phyloP scores from a whole-genome alignment of 2,888 invertebrate genomes.

The Griposia aprilina region DNA sequence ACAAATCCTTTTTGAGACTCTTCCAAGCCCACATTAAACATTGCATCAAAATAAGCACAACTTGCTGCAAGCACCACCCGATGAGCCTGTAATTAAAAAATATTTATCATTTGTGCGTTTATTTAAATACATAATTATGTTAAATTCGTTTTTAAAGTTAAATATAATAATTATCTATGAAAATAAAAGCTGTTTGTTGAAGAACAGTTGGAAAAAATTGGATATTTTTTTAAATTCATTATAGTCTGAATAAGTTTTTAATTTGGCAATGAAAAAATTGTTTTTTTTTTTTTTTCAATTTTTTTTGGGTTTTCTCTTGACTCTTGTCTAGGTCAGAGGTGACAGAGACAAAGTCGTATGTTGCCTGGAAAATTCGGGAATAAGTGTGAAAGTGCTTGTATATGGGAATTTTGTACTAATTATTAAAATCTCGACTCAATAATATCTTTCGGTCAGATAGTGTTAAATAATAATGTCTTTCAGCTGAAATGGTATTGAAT shows the following conservation, averaged over 20 bases:
- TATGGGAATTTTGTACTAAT: not conserved
- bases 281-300: no score
- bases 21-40: slow-evolving; percentile 96
- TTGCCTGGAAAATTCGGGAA: not conserved
- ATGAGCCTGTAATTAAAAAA: slow-evolving; percentile 92
- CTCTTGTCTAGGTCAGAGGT: no score
- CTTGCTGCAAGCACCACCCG: slow-evolving; percentile 96
- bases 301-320: no score
- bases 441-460: not conserved
- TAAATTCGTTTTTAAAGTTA: not conserved
- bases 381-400: not conserved
- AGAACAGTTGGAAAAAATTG: not conserved
- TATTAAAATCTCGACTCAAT: not conserved
- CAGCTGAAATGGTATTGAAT: not conserved
- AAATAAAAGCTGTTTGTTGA: not conserved
- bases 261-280: no score
- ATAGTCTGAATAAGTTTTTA: not conserved
- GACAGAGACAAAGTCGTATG: no score
- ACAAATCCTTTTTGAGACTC: slow-evolving; percentile 95
- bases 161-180: not conserved
- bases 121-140: not conserved
- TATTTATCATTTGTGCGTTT: not conserved
- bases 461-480: not conserved
- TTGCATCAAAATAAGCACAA: slow-evolving; percentile 98
- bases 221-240: not conserved